Evolutionary conservation across 2,888 invertebrate species (phyloP), one percentile per base, ranked within the genome.

Genomic region (Stenodera caucasica): DNA sequence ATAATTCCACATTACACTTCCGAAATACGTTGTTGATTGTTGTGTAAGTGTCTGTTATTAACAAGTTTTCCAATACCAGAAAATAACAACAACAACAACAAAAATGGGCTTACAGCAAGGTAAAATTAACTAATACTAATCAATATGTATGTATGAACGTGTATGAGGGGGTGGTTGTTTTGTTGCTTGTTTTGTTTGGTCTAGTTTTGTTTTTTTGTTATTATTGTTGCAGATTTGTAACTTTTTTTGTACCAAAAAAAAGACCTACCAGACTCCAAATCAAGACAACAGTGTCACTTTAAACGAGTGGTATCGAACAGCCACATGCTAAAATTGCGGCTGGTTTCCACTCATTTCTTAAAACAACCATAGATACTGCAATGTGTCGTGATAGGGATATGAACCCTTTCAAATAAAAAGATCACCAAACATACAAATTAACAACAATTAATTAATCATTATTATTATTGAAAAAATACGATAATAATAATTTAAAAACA

Each of bases 341-440:
- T 94, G 79, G 93, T 94, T 72, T 92, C 94, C 81, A 94, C 93
- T 80, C 94, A 94, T 83, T 94, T 94, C 82, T 84, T 94, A 82
- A 94, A 94, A 84, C 94, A 94, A 83, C 94, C 94, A 88, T 94
- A 92, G 89, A 86, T 85, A 26, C 81, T 88, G 77, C 74, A 70
- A 80, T 81, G 90, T 90, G 89, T 84, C 88, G 89, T 73, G 90
- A 90, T 84, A 83, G 90, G 82, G 90, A 90, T 86, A 90, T 90
- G 90, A 83, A 83, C 79, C 82, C 81, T 76, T 77, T 77, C 67
- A 64, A 67, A 50, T 15, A 11, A 3, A 45, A 21, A 45, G 45
- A 21, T 45, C 18, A 45, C 21, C 21, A 45, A 45, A 45, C 7
- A 2, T 45, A 45, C 1, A 45, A 18, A 45, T 11, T 21, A 21